A percentile compares a stretch with the other conserved stretches of the same genome.
phyloP scores from a whole-genome alignment of 2,797 vertebrate species.

The Anguilla marmorata region DNA sequence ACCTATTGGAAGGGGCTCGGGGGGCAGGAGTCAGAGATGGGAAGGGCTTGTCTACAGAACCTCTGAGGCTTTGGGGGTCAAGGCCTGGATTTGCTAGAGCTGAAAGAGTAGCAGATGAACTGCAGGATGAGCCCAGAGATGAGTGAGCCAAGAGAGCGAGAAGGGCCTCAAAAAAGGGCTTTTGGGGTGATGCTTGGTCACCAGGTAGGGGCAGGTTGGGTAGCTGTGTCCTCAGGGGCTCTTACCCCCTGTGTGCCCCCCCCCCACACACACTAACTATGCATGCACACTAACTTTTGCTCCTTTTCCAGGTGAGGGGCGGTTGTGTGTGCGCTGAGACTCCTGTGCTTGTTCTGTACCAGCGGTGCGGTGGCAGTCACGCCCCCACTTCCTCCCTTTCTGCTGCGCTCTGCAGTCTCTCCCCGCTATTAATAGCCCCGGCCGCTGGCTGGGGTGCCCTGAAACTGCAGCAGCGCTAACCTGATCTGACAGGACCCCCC shows the following conservation, averaged over 20 bases:
- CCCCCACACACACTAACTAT: background rate
- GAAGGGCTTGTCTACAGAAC: background rate
- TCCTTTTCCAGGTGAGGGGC: background rate
- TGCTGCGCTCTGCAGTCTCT: slow-evolving; percentile 4
- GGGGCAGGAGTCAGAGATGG: background rate
- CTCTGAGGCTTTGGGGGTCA: background rate
- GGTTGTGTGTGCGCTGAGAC: background rate
- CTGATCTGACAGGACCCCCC: slow-evolving; percentile 22
- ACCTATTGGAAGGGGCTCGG: background rate
- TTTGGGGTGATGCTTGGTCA: background rate
- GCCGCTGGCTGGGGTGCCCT: background rate
- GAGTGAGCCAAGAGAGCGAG: background rate
- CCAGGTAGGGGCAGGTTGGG: background rate
- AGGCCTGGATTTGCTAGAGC: background rate
- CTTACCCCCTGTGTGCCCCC: background rate
- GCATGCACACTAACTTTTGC: background rate
- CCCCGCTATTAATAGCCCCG: slow-evolving; percentile 38
- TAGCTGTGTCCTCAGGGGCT: background rate
- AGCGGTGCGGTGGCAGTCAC: background rate
- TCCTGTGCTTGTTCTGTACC: background rate
- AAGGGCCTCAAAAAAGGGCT: background rate
- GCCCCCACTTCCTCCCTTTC: background rate
- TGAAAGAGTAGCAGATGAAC: background rate
- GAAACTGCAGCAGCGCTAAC: slow-evolving; percentile 31
- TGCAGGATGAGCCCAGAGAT: background rate